Base-by-base conservation (phyloP, 1,140 invertebrate species). In the Drosophila repletoides region DNA sequence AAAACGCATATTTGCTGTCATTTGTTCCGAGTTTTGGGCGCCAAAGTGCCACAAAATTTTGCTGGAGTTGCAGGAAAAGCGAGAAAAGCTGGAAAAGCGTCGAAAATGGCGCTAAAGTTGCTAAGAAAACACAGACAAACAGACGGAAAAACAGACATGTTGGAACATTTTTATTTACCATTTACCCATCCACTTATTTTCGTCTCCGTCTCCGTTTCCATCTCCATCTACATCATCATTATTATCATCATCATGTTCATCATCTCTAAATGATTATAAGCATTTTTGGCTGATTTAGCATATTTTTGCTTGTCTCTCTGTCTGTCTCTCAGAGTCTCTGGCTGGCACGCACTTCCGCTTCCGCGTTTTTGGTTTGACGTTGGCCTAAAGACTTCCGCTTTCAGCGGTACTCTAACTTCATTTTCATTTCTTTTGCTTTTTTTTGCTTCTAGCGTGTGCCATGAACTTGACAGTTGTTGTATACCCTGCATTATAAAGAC, bases 1-100 rank as follows among this genome's bases (percentile, higher is more conserved):
- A 84, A 84, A 84, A 86, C 80, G 80, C 80, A 84, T 84, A 84
- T 84, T 86, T 84, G 80, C 66, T 86, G 80, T 86, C 74, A 84
- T 84, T 84, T 75, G 80, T 69, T 79, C 66, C 80, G 80, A 84
- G 79, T 79, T 75, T 80, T 84, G 79, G 66, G 71, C 79, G 73
- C 80, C 80, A 79, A 84, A 86, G 80, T 65, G 71, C 80, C 80
- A 80, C 80, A 79, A 84, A 86, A 84, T 68, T 64, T 36, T 46
- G 21, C 49, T 29, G 48, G 49, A 46, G 56, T 58, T 46, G 76
- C 53, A 40, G 49, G 43, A 58, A 79, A 63, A 45, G 48, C 31
- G 56, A n/a, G n/a, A n/a, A n/a, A n/a, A n/a, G n/a, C 53, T 38
- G 49, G 43, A 58, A 79, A 63, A 45, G 48, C 31, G 56, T 52